Percentiles rank a stretch among this genome's conserved stretches.
Evolutionary conservation across 23 tunicate species (phyloP).

Genomic region (Ciona savignyi): DNA sequence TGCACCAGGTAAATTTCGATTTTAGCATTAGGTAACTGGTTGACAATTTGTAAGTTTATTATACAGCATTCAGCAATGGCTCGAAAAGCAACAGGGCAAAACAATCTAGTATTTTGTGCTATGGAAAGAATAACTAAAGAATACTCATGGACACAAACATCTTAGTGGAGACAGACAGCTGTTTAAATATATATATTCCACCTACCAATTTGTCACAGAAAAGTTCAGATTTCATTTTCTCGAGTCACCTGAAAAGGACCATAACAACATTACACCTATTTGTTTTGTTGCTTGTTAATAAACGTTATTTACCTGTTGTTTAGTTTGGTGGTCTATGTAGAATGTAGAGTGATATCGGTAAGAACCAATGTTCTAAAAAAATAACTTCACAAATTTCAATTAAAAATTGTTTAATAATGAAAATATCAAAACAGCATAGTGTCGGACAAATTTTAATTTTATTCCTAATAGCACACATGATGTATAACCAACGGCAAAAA

Average conservation of each 20-base stretch:
- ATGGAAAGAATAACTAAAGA: too few species aligned
- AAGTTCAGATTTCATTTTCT: background rate
- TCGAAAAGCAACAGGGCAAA: too few species aligned
- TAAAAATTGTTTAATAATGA: background rate
- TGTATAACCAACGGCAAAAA: too few species aligned
- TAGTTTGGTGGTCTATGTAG: background rate
- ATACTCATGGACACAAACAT: too few species aligned
- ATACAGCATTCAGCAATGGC: too few species aligned
- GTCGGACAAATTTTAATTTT: too few species aligned
- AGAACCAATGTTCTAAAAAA: background rate
- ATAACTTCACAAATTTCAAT: too few species aligned
- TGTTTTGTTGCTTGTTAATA: background rate
- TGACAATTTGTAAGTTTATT: background rate
- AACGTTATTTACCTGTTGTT: background rate
- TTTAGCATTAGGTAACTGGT: background rate
- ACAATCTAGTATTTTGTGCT: background rate
- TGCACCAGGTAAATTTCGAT: background rate
- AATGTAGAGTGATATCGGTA: background rate
- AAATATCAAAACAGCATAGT: too few species aligned
- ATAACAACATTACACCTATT: too few species aligned
- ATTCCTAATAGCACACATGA: too few species aligned
- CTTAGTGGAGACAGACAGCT: background rate
- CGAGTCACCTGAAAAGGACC: background rate
- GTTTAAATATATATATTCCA: background rate
- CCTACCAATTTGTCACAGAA: background rate